Percentiles rank a stretch among this genome's conserved stretches.
Evolutionary conservation across 2,888 invertebrate genomes (phyloP).

Genomic region (Agrotis ipsilon): DNA sequence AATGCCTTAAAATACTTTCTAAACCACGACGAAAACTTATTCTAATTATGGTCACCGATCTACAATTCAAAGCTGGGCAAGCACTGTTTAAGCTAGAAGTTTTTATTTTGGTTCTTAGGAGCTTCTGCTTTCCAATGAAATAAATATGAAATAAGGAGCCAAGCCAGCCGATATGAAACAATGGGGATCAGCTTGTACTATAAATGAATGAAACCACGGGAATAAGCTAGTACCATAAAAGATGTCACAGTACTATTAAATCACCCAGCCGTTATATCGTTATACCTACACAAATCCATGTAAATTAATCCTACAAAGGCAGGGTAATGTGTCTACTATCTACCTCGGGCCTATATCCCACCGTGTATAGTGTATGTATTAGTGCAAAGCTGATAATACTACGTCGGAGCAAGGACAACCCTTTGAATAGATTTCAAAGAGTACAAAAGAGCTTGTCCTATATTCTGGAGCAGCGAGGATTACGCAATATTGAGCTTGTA

Average conservation of each 20-base stretch:
- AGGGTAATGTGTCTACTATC: conserved; percentile 17
- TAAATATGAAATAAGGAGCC: no score
- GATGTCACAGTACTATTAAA: conserved; percentile 37
- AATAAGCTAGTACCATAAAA: conserved; percentile 31
- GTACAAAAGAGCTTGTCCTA: conserved; percentile 30
- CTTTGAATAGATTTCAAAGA: conserved; percentile 44
- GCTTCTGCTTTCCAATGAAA: no score
- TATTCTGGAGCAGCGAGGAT: conserved; percentile 36
- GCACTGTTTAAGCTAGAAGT: no score
- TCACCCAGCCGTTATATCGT: conserved; percentile 37
- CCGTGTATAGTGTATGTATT: conserved; percentile 15
- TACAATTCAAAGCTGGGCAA: no score
- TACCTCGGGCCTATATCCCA: conserved; percentile 24
- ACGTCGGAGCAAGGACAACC: conserved; percentile 15
- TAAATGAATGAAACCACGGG: no score
- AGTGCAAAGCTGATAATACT: conserved; percentile 45
- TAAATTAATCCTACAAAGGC: conserved; percentile 46
- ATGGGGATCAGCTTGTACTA: no score
- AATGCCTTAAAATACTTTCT: no score
- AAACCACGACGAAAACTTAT: no score
- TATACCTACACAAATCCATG: conserved; percentile 42
- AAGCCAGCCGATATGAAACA: no score
- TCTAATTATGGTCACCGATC: no score
- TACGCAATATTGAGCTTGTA: conserved; percentile 19
- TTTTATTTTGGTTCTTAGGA: no score